A percentile compares a stretch with the other conserved stretches of the same genome.
Evolutionary conservation across 2,888 invertebrate genomes (phyloP).

Genomic region (Cataglyphis altisquamis): DNA sequence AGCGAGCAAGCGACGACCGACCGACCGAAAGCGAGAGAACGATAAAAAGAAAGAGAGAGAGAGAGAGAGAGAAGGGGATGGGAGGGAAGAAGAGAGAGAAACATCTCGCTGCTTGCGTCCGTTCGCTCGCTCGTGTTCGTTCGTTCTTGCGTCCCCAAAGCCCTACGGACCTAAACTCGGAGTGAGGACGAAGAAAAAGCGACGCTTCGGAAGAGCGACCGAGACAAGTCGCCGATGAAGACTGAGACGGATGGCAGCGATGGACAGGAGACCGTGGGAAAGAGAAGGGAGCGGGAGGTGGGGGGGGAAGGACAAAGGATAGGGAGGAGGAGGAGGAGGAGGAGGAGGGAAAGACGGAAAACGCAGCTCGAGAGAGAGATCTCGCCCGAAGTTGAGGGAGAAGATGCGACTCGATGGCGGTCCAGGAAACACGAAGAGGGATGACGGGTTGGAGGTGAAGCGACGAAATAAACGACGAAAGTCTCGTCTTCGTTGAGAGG

Average conservation of each 20-base stretch:
- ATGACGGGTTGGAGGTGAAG: constrained; percentile 86
- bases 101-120: constrained; percentile 71
- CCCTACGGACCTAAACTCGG: constrained; percentile 69
- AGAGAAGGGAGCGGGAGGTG: not conserved
- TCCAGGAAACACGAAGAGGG: constrained; percentile 76
- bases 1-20: constrained; percentile 49
- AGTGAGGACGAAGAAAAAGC: constrained; percentile 52
- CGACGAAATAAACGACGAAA: constrained; percentile 82
- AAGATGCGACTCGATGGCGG: constrained; percentile 50
- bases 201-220: constrained; percentile 33
- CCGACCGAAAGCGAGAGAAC: constrained; percentile 65
- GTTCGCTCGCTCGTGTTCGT: constrained; percentile 61
- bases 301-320: not conserved
- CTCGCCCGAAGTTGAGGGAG: constrained; percentile 50
- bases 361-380: constrained; percentile 56
- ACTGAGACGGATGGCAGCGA: constrained; percentile 55
- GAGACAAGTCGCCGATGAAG: constrained; percentile 47
- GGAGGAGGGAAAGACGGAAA: constrained; percentile 28
- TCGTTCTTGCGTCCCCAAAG: constrained; percentile 79
- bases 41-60: not conserved
- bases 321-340: not conserved
- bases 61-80: not conserved
- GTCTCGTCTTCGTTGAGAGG: constrained; percentile 83
- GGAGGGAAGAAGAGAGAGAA: not conserved
- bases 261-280: constrained; percentile 36